Evolutionary conservation across 1,140 invertebrate genomes (phyloP).

Genomic region (Microplitis mediator): DNA sequence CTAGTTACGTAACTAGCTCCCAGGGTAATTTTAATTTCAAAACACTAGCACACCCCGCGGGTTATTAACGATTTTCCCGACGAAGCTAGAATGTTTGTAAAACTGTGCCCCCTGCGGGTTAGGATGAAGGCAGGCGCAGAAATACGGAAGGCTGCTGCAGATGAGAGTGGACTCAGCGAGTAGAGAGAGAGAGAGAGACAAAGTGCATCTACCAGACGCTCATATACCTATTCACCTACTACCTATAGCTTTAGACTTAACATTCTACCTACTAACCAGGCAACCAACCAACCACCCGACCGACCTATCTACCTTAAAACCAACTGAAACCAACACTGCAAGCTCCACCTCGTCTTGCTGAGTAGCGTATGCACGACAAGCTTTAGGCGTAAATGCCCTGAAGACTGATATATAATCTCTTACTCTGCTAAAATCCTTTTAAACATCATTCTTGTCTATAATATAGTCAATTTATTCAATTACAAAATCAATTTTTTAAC

Average conservation of each 20-base stretch:
- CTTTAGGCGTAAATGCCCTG: slow-evolving; percentile 52
- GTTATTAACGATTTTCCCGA: slow-evolving; percentile 47
- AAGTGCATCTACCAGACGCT: no score
- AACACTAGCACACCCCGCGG: slow-evolving; percentile 28
- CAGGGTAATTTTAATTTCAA: slow-evolving; percentile 42
- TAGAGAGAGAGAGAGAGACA: no score
- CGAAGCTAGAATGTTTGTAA: slow-evolving; percentile 55
- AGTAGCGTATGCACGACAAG: slow-evolving; percentile 46
- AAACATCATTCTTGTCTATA: no score
- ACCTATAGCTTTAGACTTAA: no score
- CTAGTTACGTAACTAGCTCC: slow-evolving; percentile 24
- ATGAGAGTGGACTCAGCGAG: no score
- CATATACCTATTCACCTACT: no score
- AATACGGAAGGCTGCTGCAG: neutral
- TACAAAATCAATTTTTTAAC: no score
- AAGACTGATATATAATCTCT: slow-evolving; percentile 35
- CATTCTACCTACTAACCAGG: no score
- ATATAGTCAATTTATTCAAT: no score
- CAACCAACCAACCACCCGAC: no score
- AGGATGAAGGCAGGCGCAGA: slow-evolving; percentile 40
- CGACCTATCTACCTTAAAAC: no score
- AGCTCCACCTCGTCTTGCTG: neutral
- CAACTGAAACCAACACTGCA: neutral
- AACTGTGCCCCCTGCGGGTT: slow-evolving; percentile 51
- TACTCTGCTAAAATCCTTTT: no score